phyloP scores from a whole-genome alignment of 2,797 vertebrate genomes.

The Tamandua tetradactyla region DNA sequence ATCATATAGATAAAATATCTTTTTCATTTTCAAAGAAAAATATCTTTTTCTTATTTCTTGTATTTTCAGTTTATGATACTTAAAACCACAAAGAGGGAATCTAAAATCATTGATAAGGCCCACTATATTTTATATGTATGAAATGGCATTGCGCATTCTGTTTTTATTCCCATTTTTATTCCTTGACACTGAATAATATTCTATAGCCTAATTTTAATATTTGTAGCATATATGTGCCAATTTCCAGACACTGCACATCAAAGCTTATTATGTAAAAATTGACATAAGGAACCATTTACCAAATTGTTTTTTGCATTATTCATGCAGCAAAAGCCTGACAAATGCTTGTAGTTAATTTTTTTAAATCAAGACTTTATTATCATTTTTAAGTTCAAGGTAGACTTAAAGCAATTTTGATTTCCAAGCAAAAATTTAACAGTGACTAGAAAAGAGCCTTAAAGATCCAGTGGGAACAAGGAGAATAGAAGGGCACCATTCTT shows the following conservation, averaged over 20 bases:
- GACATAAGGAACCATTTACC: conserved; percentile 24
- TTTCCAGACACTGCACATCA: conserved; percentile 1
- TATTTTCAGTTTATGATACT: neutral
- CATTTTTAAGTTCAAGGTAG: neutral
- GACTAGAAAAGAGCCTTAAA: neutral
- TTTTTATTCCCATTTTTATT: neutral
- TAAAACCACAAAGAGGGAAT: conserved; percentile 48
- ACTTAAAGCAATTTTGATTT: conserved; percentile 54
- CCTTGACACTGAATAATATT: neutral
- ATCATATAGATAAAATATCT: conserved; percentile 1
- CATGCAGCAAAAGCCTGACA: conserved; percentile 28
- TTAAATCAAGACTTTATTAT: conserved; percentile 6
- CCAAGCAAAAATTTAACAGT: conserved; percentile 8
- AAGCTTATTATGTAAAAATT: conserved; percentile 40
- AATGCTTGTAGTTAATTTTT: neutral
- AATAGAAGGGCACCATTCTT: conserved; percentile 59
- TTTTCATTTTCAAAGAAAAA: too few species aligned
- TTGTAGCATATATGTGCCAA: neutral
- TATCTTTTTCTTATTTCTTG: neutral
- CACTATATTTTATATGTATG: conserved; percentile 1
- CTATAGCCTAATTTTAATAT: conserved; percentile 3
- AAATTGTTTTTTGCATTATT: conserved; percentile 40
- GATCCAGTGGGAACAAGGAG: conserved; percentile 54
- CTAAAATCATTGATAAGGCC: neutral
- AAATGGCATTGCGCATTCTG: neutral